phyloP scores from a whole-genome alignment of 2,113 vertebrate genomes.

The Peucedramus taeniatus region DNA sequence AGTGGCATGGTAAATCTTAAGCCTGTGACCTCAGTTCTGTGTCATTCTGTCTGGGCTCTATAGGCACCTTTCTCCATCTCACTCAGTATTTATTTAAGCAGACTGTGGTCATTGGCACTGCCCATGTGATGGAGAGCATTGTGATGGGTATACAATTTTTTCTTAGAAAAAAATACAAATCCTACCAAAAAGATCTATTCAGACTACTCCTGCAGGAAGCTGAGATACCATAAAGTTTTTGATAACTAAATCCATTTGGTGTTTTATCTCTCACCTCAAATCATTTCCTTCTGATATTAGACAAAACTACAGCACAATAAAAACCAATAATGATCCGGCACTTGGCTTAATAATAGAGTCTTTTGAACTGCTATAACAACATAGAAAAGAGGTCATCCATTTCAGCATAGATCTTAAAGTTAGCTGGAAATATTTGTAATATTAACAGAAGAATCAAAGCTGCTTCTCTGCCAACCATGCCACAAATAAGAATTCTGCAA shows the following conservation, averaged over 20 bases:
- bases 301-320: constrained; percentile 46
- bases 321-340: constrained; percentile 26
- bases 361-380: constrained; percentile 41
- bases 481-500: constrained; percentile 3
- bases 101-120: neutral
- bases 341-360: constrained; percentile 27
- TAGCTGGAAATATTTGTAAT: constrained; percentile 53
- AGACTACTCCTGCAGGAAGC: neutral
- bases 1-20: neutral
- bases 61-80: neutral
- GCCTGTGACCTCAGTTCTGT: neutral
- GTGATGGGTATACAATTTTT: neutral
- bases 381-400: neutral
- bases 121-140: neutral
- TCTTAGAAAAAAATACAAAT: neutral
- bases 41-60: neutral
- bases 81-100: neutral
- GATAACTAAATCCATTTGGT: constrained; percentile 58
- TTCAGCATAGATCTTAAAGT: constrained; percentile 41
- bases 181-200: neutral
- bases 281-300: constrained; percentile 36
- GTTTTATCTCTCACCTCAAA: constrained; percentile 13
- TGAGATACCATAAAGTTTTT: constrained; percentile 13
- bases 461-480: neutral
- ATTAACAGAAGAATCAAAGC: constrained; percentile 27